phyloP scores from a whole-genome alignment of 1,140 invertebrate genomes.

The Danaus plexippus region DNA sequence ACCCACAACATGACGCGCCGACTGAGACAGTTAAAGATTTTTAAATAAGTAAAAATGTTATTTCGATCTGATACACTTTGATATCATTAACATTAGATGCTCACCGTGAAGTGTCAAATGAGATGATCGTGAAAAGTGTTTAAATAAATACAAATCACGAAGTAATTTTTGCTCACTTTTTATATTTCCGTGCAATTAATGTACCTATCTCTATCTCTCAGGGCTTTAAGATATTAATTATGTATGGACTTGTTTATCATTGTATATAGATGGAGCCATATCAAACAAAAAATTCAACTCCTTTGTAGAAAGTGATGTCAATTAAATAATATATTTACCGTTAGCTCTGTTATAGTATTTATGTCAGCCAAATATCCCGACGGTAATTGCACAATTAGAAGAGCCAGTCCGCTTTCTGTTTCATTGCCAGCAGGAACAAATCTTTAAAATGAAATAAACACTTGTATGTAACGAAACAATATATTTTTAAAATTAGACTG shows the following conservation, averaged over 20 bases:
- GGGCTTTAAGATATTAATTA: too few species aligned
- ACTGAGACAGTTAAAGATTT: constrained; percentile 23
- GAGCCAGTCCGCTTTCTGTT: constrained; percentile 58
- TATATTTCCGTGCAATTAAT: too few species aligned
- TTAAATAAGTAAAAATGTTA: too few species aligned
- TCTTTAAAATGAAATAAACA: constrained; percentile 31
- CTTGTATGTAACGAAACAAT: neutral
- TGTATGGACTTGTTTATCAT: neutral
- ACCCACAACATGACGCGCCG: constrained; percentile 40
- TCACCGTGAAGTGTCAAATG: too few species aligned
- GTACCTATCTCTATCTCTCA: too few species aligned
- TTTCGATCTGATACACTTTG: too few species aligned
- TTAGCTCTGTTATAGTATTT: constrained; percentile 60
- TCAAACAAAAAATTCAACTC: constrained; percentile 5
- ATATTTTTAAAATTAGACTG: too few species aligned
- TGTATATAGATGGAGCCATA: neutral
- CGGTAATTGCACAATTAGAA: constrained; percentile 61
- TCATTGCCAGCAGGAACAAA: constrained; percentile 61
- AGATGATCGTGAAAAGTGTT: too few species aligned
- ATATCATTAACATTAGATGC: too few species aligned
- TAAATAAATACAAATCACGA: too few species aligned
- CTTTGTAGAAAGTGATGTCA: too few species aligned
- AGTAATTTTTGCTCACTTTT: too few species aligned
- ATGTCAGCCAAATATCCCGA: constrained; percentile 66
- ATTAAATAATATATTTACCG: constrained; percentile 29